phyloP scores from a whole-genome alignment of 2,888 invertebrate genomes.

The Idaea dimidiata region DNA sequence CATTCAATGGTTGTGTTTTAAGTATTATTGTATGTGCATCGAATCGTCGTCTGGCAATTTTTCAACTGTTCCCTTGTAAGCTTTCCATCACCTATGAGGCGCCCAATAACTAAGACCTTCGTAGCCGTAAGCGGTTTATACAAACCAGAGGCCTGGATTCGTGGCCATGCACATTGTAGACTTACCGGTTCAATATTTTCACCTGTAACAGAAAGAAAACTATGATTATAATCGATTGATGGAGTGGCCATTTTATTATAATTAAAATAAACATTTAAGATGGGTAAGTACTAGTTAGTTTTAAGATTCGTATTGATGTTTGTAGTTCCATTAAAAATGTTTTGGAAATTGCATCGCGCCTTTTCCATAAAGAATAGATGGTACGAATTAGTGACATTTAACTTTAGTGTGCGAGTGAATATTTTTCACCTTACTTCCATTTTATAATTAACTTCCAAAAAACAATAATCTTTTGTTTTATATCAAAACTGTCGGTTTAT shows the following conservation, averaged over 20 bases:
- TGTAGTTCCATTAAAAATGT: not conserved
- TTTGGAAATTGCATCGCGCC: no score
- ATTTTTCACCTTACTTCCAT: no score
- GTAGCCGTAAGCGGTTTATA: not conserved
- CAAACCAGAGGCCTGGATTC: not conserved
- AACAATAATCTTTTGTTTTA: no score
- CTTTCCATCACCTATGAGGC: not conserved
- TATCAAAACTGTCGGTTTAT: no score
- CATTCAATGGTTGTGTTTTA: not conserved
- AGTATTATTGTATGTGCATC: not conserved
- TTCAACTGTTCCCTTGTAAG: not conserved
- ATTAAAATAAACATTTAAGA: not conserved
- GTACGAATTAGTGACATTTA: no score
- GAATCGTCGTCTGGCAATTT: not conserved
- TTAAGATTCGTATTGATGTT: not conserved
- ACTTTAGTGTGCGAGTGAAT: no score
- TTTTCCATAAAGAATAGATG: no score
- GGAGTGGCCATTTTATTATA: not conserved
- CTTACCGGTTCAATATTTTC: not conserved
- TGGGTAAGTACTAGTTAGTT: not conserved
- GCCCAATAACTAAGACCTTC: not conserved
- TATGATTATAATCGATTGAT: not conserved
- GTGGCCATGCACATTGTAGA: not conserved
- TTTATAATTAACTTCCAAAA: no score
- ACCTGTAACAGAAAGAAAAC: not conserved